Percentiles rank a stretch among this genome's conserved stretches.
These are phyloP conservation scores for Liolophura sinensis DNA, from an alignment of 1,140 invertebrate genomes.

Conservation along the genomic window DNA sequence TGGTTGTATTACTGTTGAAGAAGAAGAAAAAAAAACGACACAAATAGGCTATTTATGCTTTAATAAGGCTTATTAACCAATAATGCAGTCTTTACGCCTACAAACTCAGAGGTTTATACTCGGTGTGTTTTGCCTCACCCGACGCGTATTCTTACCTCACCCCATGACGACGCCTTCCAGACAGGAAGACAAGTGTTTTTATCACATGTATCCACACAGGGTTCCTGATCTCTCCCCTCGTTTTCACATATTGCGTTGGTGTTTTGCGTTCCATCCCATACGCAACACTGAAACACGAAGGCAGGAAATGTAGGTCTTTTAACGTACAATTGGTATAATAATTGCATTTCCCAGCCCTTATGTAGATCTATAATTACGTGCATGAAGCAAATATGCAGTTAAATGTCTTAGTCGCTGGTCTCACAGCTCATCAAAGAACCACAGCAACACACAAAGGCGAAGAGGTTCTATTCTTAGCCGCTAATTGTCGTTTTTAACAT, in stretches of 20 bases:
- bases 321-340: not conserved
- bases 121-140: not conserved
- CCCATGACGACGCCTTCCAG: not conserved
- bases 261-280: not conserved
- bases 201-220: not conserved
- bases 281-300: not conserved
- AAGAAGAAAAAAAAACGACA: too few species aligned
- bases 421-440: not conserved
- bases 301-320: not conserved
- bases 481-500: too few species aligned
- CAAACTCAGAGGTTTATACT: too few species aligned
- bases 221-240: not conserved
- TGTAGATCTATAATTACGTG: not conserved
- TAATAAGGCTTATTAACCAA: too few species aligned
- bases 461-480: too few species aligned
- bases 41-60: too few species aligned
- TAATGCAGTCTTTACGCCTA: too few species aligned
- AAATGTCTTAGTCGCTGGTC: not conserved
- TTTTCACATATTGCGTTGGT: not conserved
- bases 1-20: too few species aligned
- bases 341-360: not conserved
- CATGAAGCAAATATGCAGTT: not conserved
- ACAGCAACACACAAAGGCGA: not conserved
- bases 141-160: not conserved
- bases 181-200: not conserved